Evolutionary conservation across 2,797 vertebrate genomes (phyloP).

Genomic region (Lutra lutra): DNA sequence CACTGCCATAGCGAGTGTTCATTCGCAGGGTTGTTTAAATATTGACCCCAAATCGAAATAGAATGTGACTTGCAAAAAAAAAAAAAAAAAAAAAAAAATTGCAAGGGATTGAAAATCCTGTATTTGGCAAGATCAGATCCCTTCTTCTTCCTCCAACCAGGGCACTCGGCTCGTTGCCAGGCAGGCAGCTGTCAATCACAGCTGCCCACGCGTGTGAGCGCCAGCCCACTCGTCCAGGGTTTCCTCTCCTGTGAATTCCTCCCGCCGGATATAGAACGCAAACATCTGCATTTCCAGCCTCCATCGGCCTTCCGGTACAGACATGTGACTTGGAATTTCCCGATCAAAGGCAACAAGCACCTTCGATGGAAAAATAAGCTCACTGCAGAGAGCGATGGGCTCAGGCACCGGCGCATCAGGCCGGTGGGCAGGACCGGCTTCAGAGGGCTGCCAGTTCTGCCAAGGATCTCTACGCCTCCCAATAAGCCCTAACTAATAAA

Average conservation of each 20-base stretch:
- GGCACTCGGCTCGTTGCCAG: accelerated
- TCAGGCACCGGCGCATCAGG: background rate
- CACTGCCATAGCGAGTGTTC: accelerated
- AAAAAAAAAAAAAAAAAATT: background rate
- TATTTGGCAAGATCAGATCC: conserved; percentile 6
- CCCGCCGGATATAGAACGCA: background rate
- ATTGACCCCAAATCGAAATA: conserved; percentile 18
- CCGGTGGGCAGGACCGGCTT: background rate
- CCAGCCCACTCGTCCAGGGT: background rate
- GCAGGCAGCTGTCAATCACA: background rate
- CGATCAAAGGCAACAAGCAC: background rate
- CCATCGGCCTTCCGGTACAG: background rate
- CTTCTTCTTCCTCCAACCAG: conserved; percentile 9
- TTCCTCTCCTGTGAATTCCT: background rate
- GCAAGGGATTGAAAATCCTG: background rate
- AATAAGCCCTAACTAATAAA: background rate
- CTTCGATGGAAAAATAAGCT: background rate
- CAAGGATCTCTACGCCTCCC: background rate
- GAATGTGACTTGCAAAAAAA: background rate
- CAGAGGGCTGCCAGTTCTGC: background rate
- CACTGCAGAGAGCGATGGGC: background rate
- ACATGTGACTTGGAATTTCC: background rate
- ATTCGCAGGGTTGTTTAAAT: background rate
- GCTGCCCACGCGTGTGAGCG: background rate
- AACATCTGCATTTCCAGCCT: background rate